Evolutionary conservation across 2,888 invertebrate species (phyloP).

Genomic region (Seira sanloemensis): DNA sequence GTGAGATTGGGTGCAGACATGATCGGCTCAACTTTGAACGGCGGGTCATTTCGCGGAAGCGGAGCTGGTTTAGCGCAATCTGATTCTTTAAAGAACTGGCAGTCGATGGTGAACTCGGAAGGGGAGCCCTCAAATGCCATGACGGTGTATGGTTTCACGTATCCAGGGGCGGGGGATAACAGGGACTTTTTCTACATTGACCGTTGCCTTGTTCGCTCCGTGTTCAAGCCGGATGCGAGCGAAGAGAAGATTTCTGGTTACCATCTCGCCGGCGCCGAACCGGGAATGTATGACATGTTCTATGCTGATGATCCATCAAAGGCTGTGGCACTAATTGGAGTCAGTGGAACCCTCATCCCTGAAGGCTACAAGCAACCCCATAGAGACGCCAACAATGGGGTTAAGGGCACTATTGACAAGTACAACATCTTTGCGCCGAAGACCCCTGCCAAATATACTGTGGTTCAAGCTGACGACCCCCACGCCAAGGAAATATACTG

Average conservation of each 20-base stretch:
- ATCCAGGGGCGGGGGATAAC: not conserved
- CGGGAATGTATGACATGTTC: not conserved
- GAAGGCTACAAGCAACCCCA: not conserved
- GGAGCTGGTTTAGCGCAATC: not conserved
- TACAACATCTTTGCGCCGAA: not conserved
- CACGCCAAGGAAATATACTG: not conserved
- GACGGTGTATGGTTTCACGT: not conserved
- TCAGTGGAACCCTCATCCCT: not conserved
- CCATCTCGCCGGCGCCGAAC: not conserved
- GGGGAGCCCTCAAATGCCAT: slow-evolving; percentile 7
- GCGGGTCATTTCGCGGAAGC: not conserved
- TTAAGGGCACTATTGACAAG: not conserved
- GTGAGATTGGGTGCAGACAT: not conserved
- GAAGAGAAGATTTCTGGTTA: not conserved
- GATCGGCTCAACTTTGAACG: slow-evolving; percentile 3
- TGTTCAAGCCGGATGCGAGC: not conserved
- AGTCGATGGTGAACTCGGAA: not conserved
- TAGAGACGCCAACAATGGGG: slow-evolving; percentile 5
- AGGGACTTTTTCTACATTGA: slow-evolving; percentile 26
- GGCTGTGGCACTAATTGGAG: not conserved
- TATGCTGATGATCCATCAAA: slow-evolving; percentile 11
- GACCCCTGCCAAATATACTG: not conserved
- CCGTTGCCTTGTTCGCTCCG: not conserved
- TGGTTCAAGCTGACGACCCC: not conserved
- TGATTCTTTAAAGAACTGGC: not conserved